A percentile compares a stretch with the other conserved stretches of the same genome.
Conservation (phyloP, 2,113 vertebrate species). For the Melospiza georgiana region DNA sequence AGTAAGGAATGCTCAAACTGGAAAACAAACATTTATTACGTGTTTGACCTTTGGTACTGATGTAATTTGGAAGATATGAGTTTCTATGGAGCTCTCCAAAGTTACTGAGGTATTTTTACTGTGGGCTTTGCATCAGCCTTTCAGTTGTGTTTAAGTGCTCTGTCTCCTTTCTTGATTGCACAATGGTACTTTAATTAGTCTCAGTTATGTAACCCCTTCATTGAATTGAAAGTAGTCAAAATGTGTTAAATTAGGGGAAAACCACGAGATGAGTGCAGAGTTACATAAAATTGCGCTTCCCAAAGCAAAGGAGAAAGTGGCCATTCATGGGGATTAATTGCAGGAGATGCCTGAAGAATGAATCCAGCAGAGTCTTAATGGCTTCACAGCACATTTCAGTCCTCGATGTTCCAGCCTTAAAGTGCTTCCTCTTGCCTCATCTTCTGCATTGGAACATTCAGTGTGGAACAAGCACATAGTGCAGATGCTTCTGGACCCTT, state of each 20-base stretch:
- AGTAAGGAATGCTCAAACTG: neutral
- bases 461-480: neutral
- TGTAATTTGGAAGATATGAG: neutral
- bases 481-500: neutral
- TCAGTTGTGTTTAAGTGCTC: neutral
- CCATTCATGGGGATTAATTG: neutral
- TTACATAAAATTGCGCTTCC: neutral
- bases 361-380: neutral
- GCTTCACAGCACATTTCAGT: neutral
- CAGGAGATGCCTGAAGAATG: neutral
- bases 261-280: neutral
- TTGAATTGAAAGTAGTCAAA: neutral
- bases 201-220: constrained; percentile 13
- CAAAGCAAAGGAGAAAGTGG: neutral
- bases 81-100: neutral
- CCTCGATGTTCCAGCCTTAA: neutral
- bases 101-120: neutral
- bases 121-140: neutral
- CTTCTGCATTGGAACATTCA: neutral
- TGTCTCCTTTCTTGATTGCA: neutral
- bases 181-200: neutral
- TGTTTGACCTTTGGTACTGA: neutral
- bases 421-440: neutral
- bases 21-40: neutral
- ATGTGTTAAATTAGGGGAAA: neutral